phyloP scores from a whole-genome alignment of 2,888 invertebrate genomes.

The Drosophila testacea region DNA sequence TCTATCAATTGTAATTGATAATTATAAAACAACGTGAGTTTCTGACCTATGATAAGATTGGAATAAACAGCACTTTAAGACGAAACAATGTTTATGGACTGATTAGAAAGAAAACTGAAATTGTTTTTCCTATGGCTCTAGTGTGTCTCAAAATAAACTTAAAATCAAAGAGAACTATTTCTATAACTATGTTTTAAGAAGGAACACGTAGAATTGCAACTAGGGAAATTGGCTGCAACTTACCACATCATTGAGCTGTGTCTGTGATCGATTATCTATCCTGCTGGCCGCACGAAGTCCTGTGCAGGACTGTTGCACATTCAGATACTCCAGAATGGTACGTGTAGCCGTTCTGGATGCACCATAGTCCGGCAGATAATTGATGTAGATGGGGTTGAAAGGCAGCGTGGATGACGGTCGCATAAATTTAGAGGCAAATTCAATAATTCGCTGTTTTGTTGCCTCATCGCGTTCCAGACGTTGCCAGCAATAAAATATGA shows the following conservation, averaged over 20 bases:
- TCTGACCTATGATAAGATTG: constrained; percentile 11
- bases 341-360: constrained; percentile 62
- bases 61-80: background rate
- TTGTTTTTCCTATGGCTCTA: background rate
- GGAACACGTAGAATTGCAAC: background rate
- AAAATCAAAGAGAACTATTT: background rate
- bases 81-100: background rate
- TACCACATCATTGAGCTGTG: constrained; percentile 60
- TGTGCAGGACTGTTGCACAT: constrained; percentile 51
- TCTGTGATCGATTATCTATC: constrained; percentile 53
- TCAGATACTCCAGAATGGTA: constrained; percentile 65
- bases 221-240: constrained; percentile 8
- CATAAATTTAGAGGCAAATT: constrained; percentile 73
- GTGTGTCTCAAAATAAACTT: background rate
- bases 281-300: constrained; percentile 61
- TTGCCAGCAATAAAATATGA: constrained; percentile 77
- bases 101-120: background rate
- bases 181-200: background rate
- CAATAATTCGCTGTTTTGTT: constrained; percentile 58
- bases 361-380: constrained; percentile 65
- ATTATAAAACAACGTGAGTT: background rate
- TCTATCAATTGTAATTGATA: background rate
- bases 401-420: constrained; percentile 65
- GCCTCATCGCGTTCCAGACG: constrained; percentile 59
- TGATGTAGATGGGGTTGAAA: constrained; percentile 56